phyloP scores from a whole-genome alignment of 2,888 invertebrate genomes.

The Dolichopus griseipennis region DNA sequence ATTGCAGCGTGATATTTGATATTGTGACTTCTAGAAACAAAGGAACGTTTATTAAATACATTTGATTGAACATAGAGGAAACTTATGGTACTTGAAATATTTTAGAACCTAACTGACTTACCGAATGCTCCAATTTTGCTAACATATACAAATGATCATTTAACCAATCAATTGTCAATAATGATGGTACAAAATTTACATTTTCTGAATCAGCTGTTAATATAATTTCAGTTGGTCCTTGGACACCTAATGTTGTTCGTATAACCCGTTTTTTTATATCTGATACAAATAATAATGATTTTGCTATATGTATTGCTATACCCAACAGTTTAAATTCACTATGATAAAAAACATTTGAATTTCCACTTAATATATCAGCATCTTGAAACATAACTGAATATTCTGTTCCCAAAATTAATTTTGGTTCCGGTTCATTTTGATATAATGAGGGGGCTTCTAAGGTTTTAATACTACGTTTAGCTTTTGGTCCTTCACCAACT shows the following conservation, averaged over 20 bases:
- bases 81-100: conserved; percentile 32
- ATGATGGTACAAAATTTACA: conserved; percentile 54
- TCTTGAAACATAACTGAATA: conserved; percentile 59
- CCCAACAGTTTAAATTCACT: conserved; percentile 47
- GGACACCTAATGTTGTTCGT: background rate
- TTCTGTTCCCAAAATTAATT: conserved; percentile 58
- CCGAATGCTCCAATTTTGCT: conserved; percentile 56
- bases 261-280: conserved; percentile 47
- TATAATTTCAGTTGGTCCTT: conserved; percentile 36
- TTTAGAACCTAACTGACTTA: conserved; percentile 21
- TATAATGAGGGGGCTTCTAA: conserved; percentile 41
- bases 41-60: too few species aligned
- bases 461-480: conserved; percentile 56
- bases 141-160: conserved; percentile 75
- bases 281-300: conserved; percentile 66
- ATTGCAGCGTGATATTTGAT: conserved; percentile 69
- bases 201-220: conserved; percentile 49
- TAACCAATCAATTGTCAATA: conserved; percentile 81
- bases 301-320: conserved; percentile 65
- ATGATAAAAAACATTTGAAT: conserved; percentile 28
- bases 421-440: conserved; percentile 23
- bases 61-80: too few species aligned
- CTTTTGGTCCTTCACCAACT: conserved; percentile 68
- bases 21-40: conserved; percentile 33
- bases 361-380: conserved; percentile 35